Base-by-base conservation (phyloP, 2,113 vertebrate species). In the Stomatorhinus ivindoensis region DNA sequence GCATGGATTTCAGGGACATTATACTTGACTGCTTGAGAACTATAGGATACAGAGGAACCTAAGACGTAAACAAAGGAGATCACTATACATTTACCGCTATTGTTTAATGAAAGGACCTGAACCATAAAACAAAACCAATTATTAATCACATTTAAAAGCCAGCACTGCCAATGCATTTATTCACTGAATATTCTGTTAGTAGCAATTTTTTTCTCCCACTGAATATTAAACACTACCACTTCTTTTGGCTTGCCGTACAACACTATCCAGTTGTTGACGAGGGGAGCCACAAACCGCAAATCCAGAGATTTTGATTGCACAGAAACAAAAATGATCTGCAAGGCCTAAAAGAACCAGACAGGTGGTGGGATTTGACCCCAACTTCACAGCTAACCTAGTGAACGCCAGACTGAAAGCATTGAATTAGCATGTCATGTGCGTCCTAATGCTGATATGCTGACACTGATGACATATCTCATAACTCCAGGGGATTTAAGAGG, bases 11-110 rank as follows among this genome's bases (percentile, higher is more conserved):
- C 91, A 13, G 42, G 6, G 85, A 42, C 27, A 87, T 9, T 10
- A 93, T 42, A 61, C 27, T 48, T 91, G 48, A 86, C 27, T n/a
- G 48, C 46, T 1, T 51, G 89, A 90, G 51, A 89, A 80, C 17
- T 89, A 51, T 4, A 31, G 46, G 42, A 42, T 89, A 91, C 73
- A 91, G 44, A 47, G 5, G 21, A 47, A 47, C 35, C 11, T 11
- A 92, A 11, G 44, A 39, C 15, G 19, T 17, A 42, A 80, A 42
- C 35, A 42, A 42, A 80, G 35, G 35, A 39, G 31, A 80, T 69
- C 61, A 31, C 61, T 13, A 69, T 27, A 80, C 35, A 80, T 80
- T 42, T 42, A 80, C 35, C 17, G 19, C 35, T 42, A 42, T 19
- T 19, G 31, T 39, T 35, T 80, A 17, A 80, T 42, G 17, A 19